Conservation (phyloP, 2,888 invertebrate genomes). For the Creontiades dilutus region DNA sequence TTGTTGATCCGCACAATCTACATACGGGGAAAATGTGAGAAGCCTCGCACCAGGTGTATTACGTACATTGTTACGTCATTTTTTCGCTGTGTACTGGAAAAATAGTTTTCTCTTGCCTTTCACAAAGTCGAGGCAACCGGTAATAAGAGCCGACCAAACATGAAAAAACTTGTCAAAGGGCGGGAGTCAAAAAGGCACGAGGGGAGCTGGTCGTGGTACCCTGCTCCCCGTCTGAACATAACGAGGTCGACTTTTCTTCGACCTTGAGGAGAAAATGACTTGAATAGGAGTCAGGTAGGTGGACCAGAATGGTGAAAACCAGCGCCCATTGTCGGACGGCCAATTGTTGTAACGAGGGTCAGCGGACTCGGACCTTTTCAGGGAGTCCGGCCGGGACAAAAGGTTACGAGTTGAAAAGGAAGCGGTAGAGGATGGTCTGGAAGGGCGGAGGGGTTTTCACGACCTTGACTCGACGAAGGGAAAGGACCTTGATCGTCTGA, state of each 20-base stretch:
- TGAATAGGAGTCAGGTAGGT: constrained; percentile 19
- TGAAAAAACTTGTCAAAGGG: background rate
- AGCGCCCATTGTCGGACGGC: background rate
- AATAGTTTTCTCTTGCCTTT: constrained; percentile 1
- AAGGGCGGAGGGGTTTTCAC: background rate
- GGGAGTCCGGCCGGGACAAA: background rate
- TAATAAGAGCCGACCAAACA: background rate
- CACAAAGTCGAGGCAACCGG: background rate
- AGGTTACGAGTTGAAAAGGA: constrained; percentile 19
- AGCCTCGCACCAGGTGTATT: background rate
- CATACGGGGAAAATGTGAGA: no score
- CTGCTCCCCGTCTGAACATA: background rate
- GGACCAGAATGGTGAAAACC: constrained; percentile 14
- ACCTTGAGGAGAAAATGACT: constrained; percentile 19
- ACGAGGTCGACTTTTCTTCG: constrained; percentile 25
- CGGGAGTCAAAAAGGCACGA: background rate
- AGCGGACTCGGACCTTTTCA: background rate
- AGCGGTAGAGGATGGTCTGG: background rate
- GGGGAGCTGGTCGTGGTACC: background rate
- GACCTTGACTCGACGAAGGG: background rate
- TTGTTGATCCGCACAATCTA: no score
- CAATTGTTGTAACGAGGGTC: constrained; percentile 19
- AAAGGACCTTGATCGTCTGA: background rate
- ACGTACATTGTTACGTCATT: no score
- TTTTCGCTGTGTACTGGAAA: no score